Evolutionary conservation across 1,140 invertebrate genomes (phyloP).

Genomic region (Planococcus citri): DNA sequence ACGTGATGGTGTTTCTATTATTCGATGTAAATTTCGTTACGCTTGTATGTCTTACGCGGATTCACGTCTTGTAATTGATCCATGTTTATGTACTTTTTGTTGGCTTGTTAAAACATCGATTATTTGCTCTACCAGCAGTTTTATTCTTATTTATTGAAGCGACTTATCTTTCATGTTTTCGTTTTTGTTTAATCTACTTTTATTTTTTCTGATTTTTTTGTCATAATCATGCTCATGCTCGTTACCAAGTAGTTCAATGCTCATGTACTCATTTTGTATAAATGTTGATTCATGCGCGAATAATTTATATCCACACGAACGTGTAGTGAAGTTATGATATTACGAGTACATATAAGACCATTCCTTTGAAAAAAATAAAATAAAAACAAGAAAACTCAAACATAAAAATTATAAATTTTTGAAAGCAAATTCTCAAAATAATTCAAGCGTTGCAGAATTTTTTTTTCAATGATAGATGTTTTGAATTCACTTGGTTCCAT

Average conservation of each 20-base stretch:
- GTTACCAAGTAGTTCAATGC: too few species aligned
- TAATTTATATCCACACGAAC: not conserved
- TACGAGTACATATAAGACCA: too few species aligned
- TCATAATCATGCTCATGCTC: too few species aligned
- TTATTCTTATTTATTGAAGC: not conserved
- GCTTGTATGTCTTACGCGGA: not conserved
- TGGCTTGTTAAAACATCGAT: not conserved
- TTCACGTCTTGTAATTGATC: not conserved
- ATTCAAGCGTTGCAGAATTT: too few species aligned
- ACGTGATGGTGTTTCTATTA: conserved; percentile 15
- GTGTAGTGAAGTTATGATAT: too few species aligned
- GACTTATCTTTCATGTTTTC: not conserved
- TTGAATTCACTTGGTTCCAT: too few species aligned
- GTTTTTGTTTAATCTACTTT: not conserved
- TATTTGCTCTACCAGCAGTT: not conserved
- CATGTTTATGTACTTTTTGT: not conserved
- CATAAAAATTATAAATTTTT: too few species aligned
- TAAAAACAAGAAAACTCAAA: too few species aligned
- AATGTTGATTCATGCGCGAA: not conserved
- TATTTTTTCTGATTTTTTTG: too few species aligned
- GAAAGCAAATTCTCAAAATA: too few species aligned
- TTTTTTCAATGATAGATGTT: too few species aligned
- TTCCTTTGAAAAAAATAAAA: too few species aligned
- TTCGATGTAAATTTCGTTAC: conserved; percentile 11
- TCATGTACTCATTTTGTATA: not conserved